These are phyloP conservation scores for Epinotia demarniana DNA, from an alignment of 2,888 invertebrate species.

Conservation along the genomic window DNA sequence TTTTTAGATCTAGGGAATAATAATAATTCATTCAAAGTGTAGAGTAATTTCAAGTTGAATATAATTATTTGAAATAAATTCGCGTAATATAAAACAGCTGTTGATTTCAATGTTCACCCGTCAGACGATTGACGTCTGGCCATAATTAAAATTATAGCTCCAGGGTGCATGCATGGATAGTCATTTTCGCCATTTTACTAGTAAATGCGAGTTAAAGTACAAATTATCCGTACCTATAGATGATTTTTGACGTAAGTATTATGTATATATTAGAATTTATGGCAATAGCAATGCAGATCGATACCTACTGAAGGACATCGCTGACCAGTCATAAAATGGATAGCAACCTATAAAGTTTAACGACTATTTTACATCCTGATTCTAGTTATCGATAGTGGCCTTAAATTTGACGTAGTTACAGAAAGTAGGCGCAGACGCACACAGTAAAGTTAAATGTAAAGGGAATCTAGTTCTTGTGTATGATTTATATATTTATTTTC, in stretches of 20 bases:
- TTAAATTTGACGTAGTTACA: background rate
- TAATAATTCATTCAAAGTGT: conserved; percentile 22
- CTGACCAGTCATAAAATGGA: background rate
- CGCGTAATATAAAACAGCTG: conserved; percentile 5
- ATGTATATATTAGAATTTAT: too few relatives aligned
- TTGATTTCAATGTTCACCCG: conserved; percentile 7
- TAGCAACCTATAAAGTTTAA: background rate
- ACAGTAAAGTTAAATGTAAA: background rate
- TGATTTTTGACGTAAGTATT: too few relatives aligned
- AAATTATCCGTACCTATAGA: too few relatives aligned
- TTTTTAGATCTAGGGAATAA: conserved; percentile 18
- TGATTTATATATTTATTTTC: too few relatives aligned
- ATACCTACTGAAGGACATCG: background rate
- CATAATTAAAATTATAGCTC: background rate
- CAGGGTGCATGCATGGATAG: background rate
- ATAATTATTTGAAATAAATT: conserved; percentile 11
- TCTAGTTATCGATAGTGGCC: background rate
- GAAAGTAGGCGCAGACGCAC: background rate
- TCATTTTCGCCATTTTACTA: background rate
- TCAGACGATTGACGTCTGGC: background rate
- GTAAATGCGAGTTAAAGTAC: too few relatives aligned
- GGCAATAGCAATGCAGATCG: background rate
- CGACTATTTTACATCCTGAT: background rate
- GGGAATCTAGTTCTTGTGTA: too few relatives aligned
- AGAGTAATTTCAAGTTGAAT: conserved; percentile 13